Conservation (phyloP, 2,797 vertebrate genomes). For the Threskiornis aethiopicus region DNA sequence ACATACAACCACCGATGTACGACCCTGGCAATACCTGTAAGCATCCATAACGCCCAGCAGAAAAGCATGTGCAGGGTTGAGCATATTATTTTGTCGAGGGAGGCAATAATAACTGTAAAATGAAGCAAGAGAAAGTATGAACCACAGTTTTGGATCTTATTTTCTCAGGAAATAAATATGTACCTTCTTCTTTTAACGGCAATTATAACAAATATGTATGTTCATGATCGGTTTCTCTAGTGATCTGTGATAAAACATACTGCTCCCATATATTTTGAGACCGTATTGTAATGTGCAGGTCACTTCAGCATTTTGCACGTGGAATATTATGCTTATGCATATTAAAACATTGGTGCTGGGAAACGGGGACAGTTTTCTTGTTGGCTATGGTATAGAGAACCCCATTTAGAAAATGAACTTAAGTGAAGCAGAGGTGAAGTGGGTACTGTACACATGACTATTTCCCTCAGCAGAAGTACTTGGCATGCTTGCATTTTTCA, state of each 20-base stretch:
- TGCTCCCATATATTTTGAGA: background rate
- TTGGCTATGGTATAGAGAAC: background rate
- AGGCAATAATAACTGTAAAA: background rate
- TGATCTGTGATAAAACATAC: background rate
- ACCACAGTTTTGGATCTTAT: background rate
- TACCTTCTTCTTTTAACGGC: background rate
- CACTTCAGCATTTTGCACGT: background rate
- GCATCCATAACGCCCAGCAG: background rate
- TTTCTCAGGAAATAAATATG: background rate
- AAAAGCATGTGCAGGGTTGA: background rate
- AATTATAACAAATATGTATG: background rate
- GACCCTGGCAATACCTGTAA: background rate
- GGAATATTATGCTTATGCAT: background rate
- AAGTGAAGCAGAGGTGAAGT: constrained; percentile 41
- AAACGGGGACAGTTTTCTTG: background rate
- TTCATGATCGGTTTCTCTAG: background rate
- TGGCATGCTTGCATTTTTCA: constrained; percentile 52
- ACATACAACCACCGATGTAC: background rate
- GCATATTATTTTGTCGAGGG: accelerated
- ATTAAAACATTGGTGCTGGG: background rate
- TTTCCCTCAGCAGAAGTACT: constrained; percentile 49
- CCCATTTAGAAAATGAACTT: constrained; percentile 8
- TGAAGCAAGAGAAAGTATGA: background rate
- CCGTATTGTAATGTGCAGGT: background rate
- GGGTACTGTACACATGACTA: background rate